Conservation (phyloP, 1,140 invertebrate genomes). For the Mya arenaria region DNA sequence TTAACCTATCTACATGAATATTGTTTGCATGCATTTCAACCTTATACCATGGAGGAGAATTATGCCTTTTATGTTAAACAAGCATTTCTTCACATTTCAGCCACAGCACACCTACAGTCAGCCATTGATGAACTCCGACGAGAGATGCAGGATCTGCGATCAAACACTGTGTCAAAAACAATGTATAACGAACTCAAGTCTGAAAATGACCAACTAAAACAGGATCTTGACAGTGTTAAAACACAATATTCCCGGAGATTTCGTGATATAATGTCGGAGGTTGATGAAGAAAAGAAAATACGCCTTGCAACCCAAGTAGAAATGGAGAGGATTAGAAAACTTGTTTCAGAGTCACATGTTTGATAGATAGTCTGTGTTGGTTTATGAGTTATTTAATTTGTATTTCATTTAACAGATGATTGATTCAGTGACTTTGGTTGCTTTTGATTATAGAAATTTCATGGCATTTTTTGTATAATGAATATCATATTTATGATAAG, state of each 20-base stretch:
- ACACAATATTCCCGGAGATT: slow-evolving; percentile 72
- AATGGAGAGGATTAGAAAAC: slow-evolving; percentile 79
- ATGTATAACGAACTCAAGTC: slow-evolving; percentile 72
- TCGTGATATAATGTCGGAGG: slow-evolving; percentile 76
- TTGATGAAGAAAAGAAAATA: slow-evolving; percentile 81
- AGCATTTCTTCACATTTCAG: slow-evolving; percentile 37
- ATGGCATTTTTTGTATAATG: too few species aligned
- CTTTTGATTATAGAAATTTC: too few species aligned
- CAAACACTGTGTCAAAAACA: slow-evolving; percentile 71
- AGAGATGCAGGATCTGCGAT: slow-evolving; percentile 68
- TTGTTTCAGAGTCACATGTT: slow-evolving; percentile 74
- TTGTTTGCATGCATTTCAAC: too few species aligned
- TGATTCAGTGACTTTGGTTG: too few species aligned
- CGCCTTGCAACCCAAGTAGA: slow-evolving; percentile 79
- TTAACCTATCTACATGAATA: too few species aligned
- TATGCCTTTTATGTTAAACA: too few species aligned
- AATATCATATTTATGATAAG: too few species aligned
- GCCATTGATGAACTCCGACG: slow-evolving; percentile 73
- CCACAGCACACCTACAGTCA: slow-evolving; percentile 50
- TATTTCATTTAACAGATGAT: too few species aligned
- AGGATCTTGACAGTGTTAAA: slow-evolving; percentile 73
- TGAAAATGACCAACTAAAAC: slow-evolving; percentile 72
- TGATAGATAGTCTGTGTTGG: slow-evolving; percentile 45
- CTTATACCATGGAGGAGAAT: too few species aligned
- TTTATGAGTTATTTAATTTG: too few species aligned